Percentiles rank a stretch among this genome's conserved stretches.
phyloP scores from a whole-genome alignment of 2,113 vertebrate genomes.

The Salvator merianae region DNA sequence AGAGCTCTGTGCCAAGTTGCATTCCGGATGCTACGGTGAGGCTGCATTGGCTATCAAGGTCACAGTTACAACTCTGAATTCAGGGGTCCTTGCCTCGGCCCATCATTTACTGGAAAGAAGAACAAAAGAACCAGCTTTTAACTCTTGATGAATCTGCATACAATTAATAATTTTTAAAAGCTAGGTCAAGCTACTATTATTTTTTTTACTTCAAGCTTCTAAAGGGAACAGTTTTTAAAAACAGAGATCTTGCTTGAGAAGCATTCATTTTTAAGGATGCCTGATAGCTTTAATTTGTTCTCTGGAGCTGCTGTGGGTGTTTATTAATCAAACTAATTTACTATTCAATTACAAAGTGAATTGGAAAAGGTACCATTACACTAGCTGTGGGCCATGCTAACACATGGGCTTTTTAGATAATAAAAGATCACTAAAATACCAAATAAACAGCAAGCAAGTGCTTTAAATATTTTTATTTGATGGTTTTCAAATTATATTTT shows the following conservation, averaged over 20 bases:
- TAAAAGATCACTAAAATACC: conserved; percentile 27
- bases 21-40: too few relatives aligned
- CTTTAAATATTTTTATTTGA: conserved; percentile 18
- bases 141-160: not conserved
- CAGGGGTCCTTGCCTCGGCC: too few relatives aligned
- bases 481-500: conserved; percentile 6
- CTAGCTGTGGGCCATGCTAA: conserved; percentile 3
- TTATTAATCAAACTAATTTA: conserved; percentile 64
- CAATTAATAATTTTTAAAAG: not conserved
- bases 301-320: conserved; percentile 18
- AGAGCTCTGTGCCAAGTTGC: too few relatives aligned
- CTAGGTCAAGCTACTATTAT: not conserved
- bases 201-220: not conserved
- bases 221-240: conserved; percentile 7
- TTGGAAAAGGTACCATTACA: conserved; percentile 45
- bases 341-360: conserved; percentile 62
- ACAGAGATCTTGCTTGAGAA: conserved; percentile 19
- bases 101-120: not conserved
- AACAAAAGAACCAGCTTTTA: not conserved
- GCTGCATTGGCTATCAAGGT: too few relatives aligned
- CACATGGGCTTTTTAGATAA: conserved; percentile 9
- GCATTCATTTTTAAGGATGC: conserved; percentile 18
- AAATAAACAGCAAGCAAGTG: not conserved
- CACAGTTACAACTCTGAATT: not conserved
- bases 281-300: conserved; percentile 31